phyloP scores from a whole-genome alignment of 2,113 vertebrate species.

The Pontoporia blainvillei region DNA sequence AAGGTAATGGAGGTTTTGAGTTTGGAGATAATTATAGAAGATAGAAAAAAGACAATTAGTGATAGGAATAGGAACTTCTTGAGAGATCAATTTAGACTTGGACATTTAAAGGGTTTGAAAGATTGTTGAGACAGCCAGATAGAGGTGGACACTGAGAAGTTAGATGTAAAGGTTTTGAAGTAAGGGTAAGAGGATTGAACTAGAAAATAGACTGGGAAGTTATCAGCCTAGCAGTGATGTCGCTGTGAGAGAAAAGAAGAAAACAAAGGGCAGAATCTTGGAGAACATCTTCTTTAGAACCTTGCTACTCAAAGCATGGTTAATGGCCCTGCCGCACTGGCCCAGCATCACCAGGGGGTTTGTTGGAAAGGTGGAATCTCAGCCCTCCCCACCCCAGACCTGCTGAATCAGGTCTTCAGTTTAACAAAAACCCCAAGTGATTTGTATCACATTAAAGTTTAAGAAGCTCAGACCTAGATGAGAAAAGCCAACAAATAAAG shows the following conservation, averaged over 20 bases:
- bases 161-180: slow-evolving; percentile 1
- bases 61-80: neutral
- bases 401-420: neutral
- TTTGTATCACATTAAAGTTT: neutral
- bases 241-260: neutral
- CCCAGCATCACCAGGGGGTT: neutral
- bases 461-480: neutral
- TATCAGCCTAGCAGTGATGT: neutral
- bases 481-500: neutral
- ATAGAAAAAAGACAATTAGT: neutral
- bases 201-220: neutral
- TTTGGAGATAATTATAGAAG: neutral
- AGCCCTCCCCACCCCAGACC: neutral
- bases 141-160: neutral
- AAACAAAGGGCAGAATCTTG: neutral
- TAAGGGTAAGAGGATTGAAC: neutral
- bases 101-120: neutral
- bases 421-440: neutral
- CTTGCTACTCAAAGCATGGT: neutral
- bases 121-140: neutral
- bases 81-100: neutral
- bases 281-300: neutral
- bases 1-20: neutral
- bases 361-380: neutral
- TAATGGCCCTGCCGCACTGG: neutral